A percentile compares a stretch with the other conserved stretches of the same genome.
Conservation (phyloP, 2,797 vertebrate genomes). For the Pantherophis vulpinus region DNA sequence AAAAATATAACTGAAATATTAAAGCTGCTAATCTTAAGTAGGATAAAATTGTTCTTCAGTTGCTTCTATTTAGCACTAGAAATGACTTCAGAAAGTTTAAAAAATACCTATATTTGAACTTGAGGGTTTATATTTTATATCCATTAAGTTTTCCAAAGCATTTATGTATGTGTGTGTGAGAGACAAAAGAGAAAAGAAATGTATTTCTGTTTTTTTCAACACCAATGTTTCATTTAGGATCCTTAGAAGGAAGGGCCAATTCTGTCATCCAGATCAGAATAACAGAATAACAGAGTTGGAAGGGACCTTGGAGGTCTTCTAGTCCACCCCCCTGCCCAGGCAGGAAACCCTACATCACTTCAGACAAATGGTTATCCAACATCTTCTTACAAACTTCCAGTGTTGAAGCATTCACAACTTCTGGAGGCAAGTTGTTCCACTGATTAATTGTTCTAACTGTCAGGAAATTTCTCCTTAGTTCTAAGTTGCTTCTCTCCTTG, state of each 20-base stretch:
- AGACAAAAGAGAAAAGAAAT: neutral
- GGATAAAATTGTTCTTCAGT: neutral
- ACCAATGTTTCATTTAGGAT: neutral
- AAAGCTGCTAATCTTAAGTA: neutral
- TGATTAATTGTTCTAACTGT: neutral
- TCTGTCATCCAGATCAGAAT: too few relatives aligned
- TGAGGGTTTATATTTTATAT: neutral
- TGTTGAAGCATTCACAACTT: neutral
- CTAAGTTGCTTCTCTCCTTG: neutral
- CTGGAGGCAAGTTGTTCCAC: neutral
- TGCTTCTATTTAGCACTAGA: constrained; percentile 6
- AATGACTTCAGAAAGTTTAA: neutral
- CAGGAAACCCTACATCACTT: neutral
- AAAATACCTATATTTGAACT: neutral
- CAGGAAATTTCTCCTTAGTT: neutral
- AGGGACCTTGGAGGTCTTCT: too few relatives aligned
- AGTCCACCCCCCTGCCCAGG: too few relatives aligned
- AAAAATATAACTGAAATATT: neutral
- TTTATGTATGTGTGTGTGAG: neutral
- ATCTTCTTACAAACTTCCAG: neutral
- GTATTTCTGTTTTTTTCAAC: neutral
- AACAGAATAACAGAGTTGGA: too few relatives aligned
- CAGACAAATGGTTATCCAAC: too few relatives aligned
- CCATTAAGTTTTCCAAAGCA: neutral
- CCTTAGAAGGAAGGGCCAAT: neutral